Base-by-base conservation (phyloP, 1,140 invertebrate species). In the Oedothorax gibbosus region DNA sequence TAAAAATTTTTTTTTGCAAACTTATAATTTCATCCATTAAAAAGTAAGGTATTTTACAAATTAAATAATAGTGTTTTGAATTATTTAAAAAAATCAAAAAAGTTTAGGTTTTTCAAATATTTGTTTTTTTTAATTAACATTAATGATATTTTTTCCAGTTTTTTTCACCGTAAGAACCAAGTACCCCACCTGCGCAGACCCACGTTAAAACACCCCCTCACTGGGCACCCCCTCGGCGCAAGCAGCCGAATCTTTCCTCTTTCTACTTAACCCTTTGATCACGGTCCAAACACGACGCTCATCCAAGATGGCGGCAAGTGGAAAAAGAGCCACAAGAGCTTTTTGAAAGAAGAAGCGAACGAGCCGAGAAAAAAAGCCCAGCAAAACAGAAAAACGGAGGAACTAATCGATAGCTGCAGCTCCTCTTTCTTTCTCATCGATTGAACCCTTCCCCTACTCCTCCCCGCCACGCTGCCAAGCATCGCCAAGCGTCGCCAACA, bases 291-390 rank as follows among this genome's bases (percentile, higher is more conserved):
- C 80, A 64, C 81, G 81, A 66, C 49, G 81, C 81, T 84, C 81
- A 84, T 84, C 81, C 81, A 84, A 84, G 81, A 84, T 84, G 81
- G 81, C 35, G 73, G 71, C 72, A 56, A 68, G 71, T 84, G 71
- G 81, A 84, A 84, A 84, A 84, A 84, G 81, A 84, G 81, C 71
- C 71, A 35, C 35, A 35, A 35, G 35, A 35, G 71, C 81, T 84
- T 84, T 84, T 84, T 84, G 72, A 84, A 84, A 76, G 81, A 76
- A 84, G 64, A 82, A 82, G 76, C 75, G 76, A 84, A 49, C 35
- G 35, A 35, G 35, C 35, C 35, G 35, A 35, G 35, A 35, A 35
- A 35, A 84, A 84, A 84, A 84, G 76, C 49, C 71, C 62, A 75
- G 71, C 69, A 72, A 35, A 35, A 35, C 35, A 35, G 35, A 35